phyloP scores from a whole-genome alignment of 2,113 vertebrate species.

The Petromus typicus region DNA sequence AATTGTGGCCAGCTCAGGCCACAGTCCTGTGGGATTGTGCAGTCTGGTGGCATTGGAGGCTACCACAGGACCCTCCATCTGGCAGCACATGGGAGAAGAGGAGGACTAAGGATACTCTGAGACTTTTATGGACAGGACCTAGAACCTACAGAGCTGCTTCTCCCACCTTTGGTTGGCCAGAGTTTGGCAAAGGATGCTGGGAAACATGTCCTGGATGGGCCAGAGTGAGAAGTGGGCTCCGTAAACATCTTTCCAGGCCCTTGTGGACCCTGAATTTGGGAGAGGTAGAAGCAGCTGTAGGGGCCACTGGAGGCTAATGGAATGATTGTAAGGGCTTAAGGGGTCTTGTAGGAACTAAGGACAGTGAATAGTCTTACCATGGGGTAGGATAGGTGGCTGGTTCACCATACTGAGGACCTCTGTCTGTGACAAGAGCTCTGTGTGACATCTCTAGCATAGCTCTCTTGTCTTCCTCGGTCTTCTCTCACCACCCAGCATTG shows the following conservation, averaged over 20 bases:
- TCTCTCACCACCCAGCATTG: not conserved
- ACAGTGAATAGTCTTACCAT: not conserved
- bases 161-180: not conserved
- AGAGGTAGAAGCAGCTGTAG: not conserved
- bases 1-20: not conserved
- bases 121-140: not conserved
- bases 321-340: not conserved
- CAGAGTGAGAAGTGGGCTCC: not conserved
- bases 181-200: slow-evolving; percentile 1
- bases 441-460: fast-evolving
- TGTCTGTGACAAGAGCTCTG: not conserved
- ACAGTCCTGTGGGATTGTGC: not conserved
- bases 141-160: not conserved
- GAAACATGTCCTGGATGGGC: not conserved
- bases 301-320: not conserved
- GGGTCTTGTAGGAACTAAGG: not conserved
- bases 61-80: not conserved
- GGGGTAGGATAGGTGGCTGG: not conserved
- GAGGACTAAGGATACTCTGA: not conserved
- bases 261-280: not conserved
- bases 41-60: not conserved
- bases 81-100: not conserved
- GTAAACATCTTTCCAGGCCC: not conserved
- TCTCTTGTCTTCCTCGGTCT: fast-evolving
- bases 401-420: not conserved